Evolutionary conservation across 2,113 vertebrate species (phyloP), one percentile per base, ranked within the genome.

Genomic region (Notiomystis cincta): DNA sequence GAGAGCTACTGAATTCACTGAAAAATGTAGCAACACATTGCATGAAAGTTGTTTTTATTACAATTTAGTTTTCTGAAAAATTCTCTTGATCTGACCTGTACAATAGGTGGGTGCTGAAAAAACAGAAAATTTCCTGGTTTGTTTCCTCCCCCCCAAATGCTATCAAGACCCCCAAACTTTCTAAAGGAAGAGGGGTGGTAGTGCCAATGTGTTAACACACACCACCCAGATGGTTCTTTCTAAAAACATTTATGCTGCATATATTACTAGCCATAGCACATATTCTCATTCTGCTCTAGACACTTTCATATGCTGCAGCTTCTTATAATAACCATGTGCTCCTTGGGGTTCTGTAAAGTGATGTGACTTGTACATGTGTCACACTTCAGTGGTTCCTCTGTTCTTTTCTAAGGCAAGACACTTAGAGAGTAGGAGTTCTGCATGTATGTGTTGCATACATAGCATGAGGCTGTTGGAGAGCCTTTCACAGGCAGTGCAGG

Each of bases 121-220:
- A 65, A 0, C 40, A 76, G 35, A 33, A 69, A 73, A 4, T 24
- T 21, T 94, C 11, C 37, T 85, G 7, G 3, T 60, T 60, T 60
- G 54, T 2, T 33, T 12, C 4, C 3, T 6, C 11, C 2, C 3
- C 40, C 5, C 5, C 1, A 54, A 37, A 31, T 24, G 27, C 47
- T 64, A 48, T 50, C 11, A 79, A 82, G 50, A 77, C 31, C 13
- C 6, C 10, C 15, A 61, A 4, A 56, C 66, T 84, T 91, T 95
- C 21, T 79, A 67, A 94, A 88, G 20, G 19, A 79, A 54, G 20
- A 51, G 21, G 40, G 16, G 30, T 77, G 40, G 19, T 60, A 27
- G 33, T 86, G 42, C 70, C 75, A 72, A 4, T 37, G 45, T 82
- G 33, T 31, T 65, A 84, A 60, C 51, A 86, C 31, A 20, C 37